Evolutionary conservation across 2,888 invertebrate genomes (phyloP).

Genomic region (Brachypterus glaber): DNA sequence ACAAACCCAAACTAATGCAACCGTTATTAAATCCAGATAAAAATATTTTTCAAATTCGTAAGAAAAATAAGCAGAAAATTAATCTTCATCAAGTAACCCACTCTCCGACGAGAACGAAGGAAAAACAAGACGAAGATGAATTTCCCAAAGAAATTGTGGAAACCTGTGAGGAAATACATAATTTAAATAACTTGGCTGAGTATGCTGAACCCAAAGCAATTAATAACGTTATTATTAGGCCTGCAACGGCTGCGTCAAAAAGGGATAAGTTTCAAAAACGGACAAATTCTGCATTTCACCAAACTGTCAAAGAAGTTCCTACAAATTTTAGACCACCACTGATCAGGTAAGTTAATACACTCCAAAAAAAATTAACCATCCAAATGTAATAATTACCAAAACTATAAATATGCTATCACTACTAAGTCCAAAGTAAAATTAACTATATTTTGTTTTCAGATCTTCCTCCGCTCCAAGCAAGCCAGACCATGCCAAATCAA

Average conservation of each 20-base stretch:
- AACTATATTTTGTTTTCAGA: no score
- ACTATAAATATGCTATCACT: no score
- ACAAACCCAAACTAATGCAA: constrained; percentile 23
- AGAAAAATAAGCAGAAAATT: constrained; percentile 13
- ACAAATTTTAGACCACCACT: constrained; percentile 29
- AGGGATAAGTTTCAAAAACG: constrained; percentile 37
- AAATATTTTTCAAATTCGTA: constrained; percentile 23
- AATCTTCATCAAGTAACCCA: constrained; percentile 8
- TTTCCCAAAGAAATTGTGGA: constrained; percentile 8
- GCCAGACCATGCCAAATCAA: constrained; percentile 27
- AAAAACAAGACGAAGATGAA: no score
- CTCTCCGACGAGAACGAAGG: constrained; percentile 11
- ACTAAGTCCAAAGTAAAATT: no score
- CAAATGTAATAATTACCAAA: no score
- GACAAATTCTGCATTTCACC: constrained; percentile 35
- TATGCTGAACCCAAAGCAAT: constrained; percentile 19
- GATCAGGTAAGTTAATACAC: no score
- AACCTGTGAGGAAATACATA: neutral
- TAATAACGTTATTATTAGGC: constrained; percentile 30
- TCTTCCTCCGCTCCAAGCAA: constrained; percentile 30
- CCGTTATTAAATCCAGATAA: constrained; percentile 20
- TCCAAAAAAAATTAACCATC: no score
- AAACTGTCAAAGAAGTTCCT: constrained; percentile 24
- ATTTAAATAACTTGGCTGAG: constrained; percentile 1
- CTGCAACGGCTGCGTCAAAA: constrained; percentile 32